Evolutionary conservation across 2,113 vertebrate genomes (phyloP).

Genomic region (Struthio camelus): DNA sequence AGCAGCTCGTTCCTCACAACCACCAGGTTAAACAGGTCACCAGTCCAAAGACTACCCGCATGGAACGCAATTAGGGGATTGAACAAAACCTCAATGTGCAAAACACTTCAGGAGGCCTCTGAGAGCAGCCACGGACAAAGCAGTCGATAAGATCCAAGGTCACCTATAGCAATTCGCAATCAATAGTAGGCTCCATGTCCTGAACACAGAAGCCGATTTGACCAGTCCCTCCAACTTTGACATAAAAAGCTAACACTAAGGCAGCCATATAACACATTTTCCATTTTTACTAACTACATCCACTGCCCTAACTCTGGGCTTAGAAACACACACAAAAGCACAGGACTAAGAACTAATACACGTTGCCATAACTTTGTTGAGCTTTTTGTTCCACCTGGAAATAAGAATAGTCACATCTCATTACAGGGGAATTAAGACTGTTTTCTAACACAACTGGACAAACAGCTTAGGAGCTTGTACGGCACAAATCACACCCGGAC

Average conservation of each 20-base stretch:
- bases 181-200: neutral
- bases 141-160: neutral
- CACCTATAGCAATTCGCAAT: neutral
- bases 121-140: neutral
- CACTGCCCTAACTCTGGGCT: neutral
- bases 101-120: too few relatives aligned
- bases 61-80: accelerated
- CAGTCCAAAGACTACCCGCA: neutral
- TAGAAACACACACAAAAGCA: too few relatives aligned
- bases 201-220: neutral
- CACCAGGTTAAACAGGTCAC: neutral
- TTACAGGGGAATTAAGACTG: neutral
- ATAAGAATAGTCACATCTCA: neutral
- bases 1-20: too few relatives aligned
- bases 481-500: neutral
- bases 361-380: too few relatives aligned
- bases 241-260: neutral
- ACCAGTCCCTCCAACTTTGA: neutral
- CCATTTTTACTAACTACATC: neutral
- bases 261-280: neutral
- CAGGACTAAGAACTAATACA: too few relatives aligned
- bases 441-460: neutral
- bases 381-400: neutral
- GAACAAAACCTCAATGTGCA: neutral
- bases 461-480: neutral